Percentiles rank a stretch among this genome's conserved stretches.
Evolutionary conservation across 1,140 invertebrate genomes (phyloP).

Genomic region (Heliothis virescens): DNA sequence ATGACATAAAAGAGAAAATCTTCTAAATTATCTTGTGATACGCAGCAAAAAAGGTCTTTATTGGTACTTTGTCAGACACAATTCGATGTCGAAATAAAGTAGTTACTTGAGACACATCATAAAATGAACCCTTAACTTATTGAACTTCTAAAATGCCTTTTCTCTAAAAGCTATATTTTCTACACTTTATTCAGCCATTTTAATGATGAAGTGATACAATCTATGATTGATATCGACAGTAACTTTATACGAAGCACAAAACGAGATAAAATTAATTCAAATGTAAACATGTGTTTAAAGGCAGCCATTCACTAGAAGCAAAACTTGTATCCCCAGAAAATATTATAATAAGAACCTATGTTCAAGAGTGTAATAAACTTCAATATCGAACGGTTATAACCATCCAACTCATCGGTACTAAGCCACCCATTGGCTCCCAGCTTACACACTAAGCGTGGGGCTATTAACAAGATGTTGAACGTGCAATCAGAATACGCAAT

Average conservation of each 20-base stretch:
- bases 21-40: constrained; percentile 42
- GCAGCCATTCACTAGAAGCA: too few species aligned
- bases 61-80: constrained; percentile 36
- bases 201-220: too few species aligned
- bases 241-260: neutral
- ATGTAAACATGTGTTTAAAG: too few species aligned
- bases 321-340: too few species aligned
- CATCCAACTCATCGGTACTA: neutral
- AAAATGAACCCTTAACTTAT: constrained; percentile 3
- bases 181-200: too few species aligned
- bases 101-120: neutral
- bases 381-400: neutral
- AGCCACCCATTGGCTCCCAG: constrained; percentile 11
- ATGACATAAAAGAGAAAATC: constrained; percentile 51
- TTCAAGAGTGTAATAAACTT: neutral
- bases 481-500: constrained; percentile 39
- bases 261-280: neutral
- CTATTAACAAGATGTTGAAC: constrained; percentile 22
- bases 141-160: neutral
- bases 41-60: constrained; percentile 44
- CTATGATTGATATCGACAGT: neutral
- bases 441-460: constrained; percentile 19
- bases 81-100: neutral
- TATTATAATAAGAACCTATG: too few species aligned
- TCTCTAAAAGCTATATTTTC: neutral